phyloP scores from a whole-genome alignment of 2,113 vertebrate genomes.

The Nyctereutes procyonoides region DNA sequence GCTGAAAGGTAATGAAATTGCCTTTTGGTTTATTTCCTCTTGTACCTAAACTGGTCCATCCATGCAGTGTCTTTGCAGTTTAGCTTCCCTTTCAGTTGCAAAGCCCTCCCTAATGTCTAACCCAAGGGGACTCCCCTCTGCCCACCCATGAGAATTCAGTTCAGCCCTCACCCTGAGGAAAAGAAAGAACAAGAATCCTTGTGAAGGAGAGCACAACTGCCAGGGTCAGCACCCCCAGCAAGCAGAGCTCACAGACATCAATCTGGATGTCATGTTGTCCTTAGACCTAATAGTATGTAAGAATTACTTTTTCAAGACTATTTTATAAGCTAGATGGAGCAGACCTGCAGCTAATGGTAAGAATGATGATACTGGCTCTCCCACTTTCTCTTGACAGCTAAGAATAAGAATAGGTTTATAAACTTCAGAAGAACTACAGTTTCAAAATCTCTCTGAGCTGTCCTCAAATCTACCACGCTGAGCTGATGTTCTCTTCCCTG shows the following conservation, averaged over 20 bases:
- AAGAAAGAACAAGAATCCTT: neutral
- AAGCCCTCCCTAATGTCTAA: neutral
- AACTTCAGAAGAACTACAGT: neutral
- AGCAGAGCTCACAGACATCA: neutral
- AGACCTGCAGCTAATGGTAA: neutral
- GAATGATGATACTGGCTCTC: neutral
- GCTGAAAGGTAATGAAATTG: constrained; percentile 1
- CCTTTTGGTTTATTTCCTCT: neutral
- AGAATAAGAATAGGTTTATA: neutral
- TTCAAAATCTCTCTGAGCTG: neutral
- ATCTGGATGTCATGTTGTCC: neutral
- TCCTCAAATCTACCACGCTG: neutral
- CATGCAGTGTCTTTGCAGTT: neutral
- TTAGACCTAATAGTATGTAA: neutral
- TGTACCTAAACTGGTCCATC: too few relatives aligned
- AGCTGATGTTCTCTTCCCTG: neutral
- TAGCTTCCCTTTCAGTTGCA: neutral
- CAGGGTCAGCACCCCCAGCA: neutral
- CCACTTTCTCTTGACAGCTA: neutral
- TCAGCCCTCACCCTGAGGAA: neutral
- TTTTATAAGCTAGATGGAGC: neutral
- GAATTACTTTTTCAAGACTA: neutral
- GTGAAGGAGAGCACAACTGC: neutral
- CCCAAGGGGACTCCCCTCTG: neutral
- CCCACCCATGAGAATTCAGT: neutral